Conservation (phyloP, 2,797 vertebrate species). For the Geotrypetes seraphini region DNA sequence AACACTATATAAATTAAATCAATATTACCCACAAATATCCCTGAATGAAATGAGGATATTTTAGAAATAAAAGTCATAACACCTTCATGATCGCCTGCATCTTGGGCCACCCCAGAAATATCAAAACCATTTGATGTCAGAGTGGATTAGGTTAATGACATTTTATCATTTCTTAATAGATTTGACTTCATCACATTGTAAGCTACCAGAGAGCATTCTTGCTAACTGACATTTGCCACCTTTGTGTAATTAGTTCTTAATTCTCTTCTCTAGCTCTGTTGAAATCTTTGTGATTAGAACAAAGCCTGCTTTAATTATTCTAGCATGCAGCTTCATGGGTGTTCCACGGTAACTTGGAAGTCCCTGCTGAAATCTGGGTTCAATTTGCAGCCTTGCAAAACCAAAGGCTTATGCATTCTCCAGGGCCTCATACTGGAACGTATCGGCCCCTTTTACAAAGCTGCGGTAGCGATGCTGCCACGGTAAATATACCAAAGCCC, state of each 20-base stretch:
- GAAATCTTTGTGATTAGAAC: constrained; percentile 37
- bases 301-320: constrained; percentile 40
- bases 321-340: constrained; percentile 19
- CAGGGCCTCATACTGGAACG: too few species aligned
- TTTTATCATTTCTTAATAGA: too few species aligned
- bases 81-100: too few species aligned
- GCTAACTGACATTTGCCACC: constrained; percentile 29
- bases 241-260: constrained; percentile 40
- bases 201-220: constrained; percentile 16
- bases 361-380: constrained; percentile 13
- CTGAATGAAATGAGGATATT: too few species aligned
- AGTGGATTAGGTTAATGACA: constrained; percentile 6
- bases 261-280: constrained; percentile 32
- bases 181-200: constrained; percentile 18
- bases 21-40: too few species aligned
- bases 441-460: too few species aligned
- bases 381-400: constrained; percentile 22
- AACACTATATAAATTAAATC: too few species aligned
- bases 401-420: constrained; percentile 5
- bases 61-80: too few species aligned
- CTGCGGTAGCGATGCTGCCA: too few species aligned
- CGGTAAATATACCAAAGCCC: too few species aligned
- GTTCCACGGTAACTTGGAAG: constrained; percentile 15
- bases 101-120: too few species aligned
- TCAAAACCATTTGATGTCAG: too few species aligned